A percentile compares a stretch with the other conserved stretches of the same genome.
Evolutionary conservation across 64 coral and sea anemone genomes (phyloP).

Genomic region (Actinia tenebrosa): DNA sequence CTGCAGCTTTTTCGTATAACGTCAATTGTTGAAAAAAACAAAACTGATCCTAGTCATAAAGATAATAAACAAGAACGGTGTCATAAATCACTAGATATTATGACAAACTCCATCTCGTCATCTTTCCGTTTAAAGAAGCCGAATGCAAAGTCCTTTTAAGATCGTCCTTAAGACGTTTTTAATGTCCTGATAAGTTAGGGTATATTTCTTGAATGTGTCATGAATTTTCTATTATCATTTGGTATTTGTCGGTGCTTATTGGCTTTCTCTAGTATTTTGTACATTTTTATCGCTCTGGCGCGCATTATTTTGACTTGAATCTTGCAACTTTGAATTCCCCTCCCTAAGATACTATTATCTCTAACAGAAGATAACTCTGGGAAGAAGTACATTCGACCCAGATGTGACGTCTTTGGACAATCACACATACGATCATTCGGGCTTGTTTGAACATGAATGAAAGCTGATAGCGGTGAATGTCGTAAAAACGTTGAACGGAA

Average conservation of each 20-base stretch:
- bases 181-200: conserved; percentile 1
- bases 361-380: not conserved
- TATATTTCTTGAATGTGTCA: not conserved
- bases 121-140: conserved; percentile 3
- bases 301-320: not conserved
- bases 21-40: not conserved
- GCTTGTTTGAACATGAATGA: conserved; percentile 22
- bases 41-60: not conserved
- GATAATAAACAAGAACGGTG: conserved; percentile 4
- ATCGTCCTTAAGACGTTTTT: conserved; percentile 21
- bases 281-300: not conserved
- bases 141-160: conserved; percentile 9
- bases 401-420: not conserved
- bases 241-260: not conserved
- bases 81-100: conserved; percentile 14
- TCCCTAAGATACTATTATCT: not conserved
- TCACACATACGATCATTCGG: conserved; percentile 5
- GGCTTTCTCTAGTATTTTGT: not conserved
- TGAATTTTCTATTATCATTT: not conserved
- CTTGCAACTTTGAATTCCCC: not conserved
- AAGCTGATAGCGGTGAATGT: conserved; percentile 8
- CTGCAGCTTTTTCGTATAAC: not conserved
- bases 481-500: not conserved
- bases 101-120: conserved; percentile 8
- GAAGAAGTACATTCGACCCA: not conserved